phyloP scores from a whole-genome alignment of 2,113 vertebrate species.

The Brienomyrus brachyistius region DNA sequence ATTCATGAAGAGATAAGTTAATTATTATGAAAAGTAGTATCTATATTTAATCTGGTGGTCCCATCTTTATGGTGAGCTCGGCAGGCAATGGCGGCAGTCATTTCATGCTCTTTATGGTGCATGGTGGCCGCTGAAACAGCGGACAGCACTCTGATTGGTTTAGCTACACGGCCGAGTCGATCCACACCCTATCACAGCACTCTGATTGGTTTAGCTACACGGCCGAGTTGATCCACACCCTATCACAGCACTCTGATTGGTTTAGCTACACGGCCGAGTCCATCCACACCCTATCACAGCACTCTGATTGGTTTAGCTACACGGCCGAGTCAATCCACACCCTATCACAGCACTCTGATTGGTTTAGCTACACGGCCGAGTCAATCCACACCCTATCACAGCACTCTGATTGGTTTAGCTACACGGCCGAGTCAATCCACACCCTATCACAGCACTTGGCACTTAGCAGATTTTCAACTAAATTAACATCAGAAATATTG shows the following conservation, averaged over 20 bases:
- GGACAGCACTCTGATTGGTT: neutral
- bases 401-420: too few species aligned
- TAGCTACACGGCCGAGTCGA: neutral
- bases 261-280: too few species aligned
- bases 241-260: too few species aligned
- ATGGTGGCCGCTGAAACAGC: slow-evolving; percentile 11
- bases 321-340: too few species aligned
- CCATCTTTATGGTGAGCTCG: slow-evolving; percentile 45
- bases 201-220: too few species aligned
- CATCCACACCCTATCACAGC: too few species aligned
- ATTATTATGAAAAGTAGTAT: slow-evolving; percentile 58
- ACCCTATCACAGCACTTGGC: neutral
- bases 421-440: too few species aligned
- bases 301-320: too few species aligned
- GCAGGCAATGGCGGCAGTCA: slow-evolving; percentile 42
- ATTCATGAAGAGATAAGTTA: slow-evolving; percentile 50
- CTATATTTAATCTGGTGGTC: slow-evolving; percentile 59
- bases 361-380: too few species aligned
- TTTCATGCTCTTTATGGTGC: slow-evolving; percentile 41
- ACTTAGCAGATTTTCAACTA: neutral
- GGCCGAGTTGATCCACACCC: too few species aligned
- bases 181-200: neutral
- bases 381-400: too few species aligned
- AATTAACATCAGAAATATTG: neutral
- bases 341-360: neutral